Evolutionary conservation across 2,113 vertebrate species (phyloP), one percentile per base, ranked within the genome.

Genomic region (Indri indri): DNA sequence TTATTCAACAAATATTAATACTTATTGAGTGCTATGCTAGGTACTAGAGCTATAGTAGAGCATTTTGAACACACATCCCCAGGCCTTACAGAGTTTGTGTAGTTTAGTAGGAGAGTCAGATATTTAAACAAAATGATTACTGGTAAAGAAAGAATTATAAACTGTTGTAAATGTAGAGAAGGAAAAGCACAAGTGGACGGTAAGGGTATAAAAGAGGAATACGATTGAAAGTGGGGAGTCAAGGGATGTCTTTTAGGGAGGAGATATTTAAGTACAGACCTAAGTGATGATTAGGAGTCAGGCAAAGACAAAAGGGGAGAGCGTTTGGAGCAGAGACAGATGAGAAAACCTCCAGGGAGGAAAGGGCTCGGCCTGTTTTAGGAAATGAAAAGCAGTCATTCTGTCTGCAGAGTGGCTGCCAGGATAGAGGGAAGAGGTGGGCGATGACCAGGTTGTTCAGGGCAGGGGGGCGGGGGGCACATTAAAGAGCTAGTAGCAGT

Each of bases 111-210:
- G 52, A 86, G 23, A 84, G 32, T 89, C 79, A 81, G 27, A 70
- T 71, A 25, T 47, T 93, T n/a, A 61, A 90, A 45, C 50, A 93
- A 66, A 89, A 57, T 65, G 86, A 81, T 81, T 54, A 52, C 20
- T 82, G 20, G 63, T 76, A 77, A 83, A 91, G 57, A 42, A 93
- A 88, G n/a, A 93, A 52, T 70, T 93, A 73, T 80, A 95, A 61
- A 13, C 59, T 86, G 18, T 83, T 57, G 73, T 79, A 70, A 89
- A 71, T 77, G 23, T 52, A 81, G 47, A 88, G 27, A 80, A 73
- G 32, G 63, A 89, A 95, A 88, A 65, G 52, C 12, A 25, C 42
- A 83, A 32, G 14, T 40, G 57, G 71, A 6, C 45, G 52, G 37
- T 96, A 71, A 32, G 79, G 30, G 16, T 70, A 17, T 65, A 79